Percentiles rank a stretch among this genome's conserved stretches.
Conservation (phyloP, 2,888 invertebrate species). For the Prostheceraeus crozeri region DNA sequence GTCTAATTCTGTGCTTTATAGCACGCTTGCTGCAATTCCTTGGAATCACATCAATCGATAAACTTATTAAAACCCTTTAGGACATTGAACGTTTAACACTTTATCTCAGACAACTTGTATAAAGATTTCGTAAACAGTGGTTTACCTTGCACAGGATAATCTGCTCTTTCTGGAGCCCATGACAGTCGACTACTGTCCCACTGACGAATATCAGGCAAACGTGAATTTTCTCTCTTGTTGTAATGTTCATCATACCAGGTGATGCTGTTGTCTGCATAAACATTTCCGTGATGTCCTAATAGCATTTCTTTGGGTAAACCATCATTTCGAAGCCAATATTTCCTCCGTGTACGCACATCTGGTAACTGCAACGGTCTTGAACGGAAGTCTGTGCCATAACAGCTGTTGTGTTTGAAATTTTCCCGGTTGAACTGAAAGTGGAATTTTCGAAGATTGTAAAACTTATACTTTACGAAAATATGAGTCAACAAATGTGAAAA, state of each 20-base stretch:
- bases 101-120: no score
- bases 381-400: conserved; percentile 47
- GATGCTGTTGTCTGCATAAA: conserved; percentile 51
- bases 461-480: no score
- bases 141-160: conserved; percentile 52
- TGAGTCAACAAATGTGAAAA: no score
- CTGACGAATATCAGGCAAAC: conserved; percentile 46
- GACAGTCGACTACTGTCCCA: conserved; percentile 50
- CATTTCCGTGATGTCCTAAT: conserved; percentile 52
- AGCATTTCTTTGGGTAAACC: conserved; percentile 49
- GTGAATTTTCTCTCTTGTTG: conserved; percentile 48
- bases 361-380: conserved; percentile 40
- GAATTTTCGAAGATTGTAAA: no score
- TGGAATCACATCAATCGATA: no score
- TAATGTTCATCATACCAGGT: conserved; percentile 55
- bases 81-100: no score
- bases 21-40: no score
- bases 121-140: no score
- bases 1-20: no score
- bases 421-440: conserved; percentile 48
- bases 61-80: no score
- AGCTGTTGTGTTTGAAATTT: conserved; percentile 47
- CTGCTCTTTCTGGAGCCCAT: conserved; percentile 53
- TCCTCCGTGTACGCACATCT: conserved; percentile 48
- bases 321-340: conserved; percentile 45